Evolutionary conservation across 2,888 invertebrate species (phyloP).

Genomic region (Scaptomyza reducta): DNA sequence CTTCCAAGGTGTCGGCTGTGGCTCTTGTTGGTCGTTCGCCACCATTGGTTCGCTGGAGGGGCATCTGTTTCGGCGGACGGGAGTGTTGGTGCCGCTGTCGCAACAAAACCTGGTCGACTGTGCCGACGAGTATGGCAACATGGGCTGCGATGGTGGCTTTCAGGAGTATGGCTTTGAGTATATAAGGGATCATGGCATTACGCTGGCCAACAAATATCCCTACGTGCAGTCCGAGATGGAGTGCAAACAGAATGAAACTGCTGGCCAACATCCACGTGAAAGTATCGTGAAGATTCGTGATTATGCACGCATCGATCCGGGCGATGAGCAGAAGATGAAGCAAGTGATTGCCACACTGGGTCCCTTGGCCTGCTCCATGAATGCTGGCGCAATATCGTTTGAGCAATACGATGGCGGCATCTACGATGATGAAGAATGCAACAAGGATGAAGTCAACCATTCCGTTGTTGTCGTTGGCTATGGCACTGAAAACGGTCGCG

Average conservation of each 20-base stretch:
- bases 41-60: conserved; percentile 82
- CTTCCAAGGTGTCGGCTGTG: conserved; percentile 80
- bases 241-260: conserved; percentile 80
- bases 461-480: conserved; percentile 83
- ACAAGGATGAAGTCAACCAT: conserved; percentile 81
- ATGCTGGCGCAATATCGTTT: conserved; percentile 78
- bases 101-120: conserved; percentile 84
- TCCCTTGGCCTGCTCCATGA: conserved; percentile 82
- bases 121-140: conserved; percentile 80
- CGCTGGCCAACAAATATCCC: conserved; percentile 81
- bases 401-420: conserved; percentile 81
- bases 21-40: conserved; percentile 82
- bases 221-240: conserved; percentile 78
- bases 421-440: conserved; percentile 81
- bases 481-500: conserved; percentile 80
- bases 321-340: conserved; percentile 83
- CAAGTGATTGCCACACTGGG: conserved; percentile 82
- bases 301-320: conserved; percentile 80
- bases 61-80: conserved; percentile 81
- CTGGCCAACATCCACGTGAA: conserved; percentile 60
- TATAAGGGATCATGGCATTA: conserved; percentile 81
- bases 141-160: conserved; percentile 83
- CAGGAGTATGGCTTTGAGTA: conserved; percentile 83
- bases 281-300: conserved; percentile 78
- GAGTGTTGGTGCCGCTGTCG: conserved; percentile 81